Evolutionary conservation across 2,113 vertebrate genomes (phyloP).

Genomic region (Tor tambroides): DNA sequence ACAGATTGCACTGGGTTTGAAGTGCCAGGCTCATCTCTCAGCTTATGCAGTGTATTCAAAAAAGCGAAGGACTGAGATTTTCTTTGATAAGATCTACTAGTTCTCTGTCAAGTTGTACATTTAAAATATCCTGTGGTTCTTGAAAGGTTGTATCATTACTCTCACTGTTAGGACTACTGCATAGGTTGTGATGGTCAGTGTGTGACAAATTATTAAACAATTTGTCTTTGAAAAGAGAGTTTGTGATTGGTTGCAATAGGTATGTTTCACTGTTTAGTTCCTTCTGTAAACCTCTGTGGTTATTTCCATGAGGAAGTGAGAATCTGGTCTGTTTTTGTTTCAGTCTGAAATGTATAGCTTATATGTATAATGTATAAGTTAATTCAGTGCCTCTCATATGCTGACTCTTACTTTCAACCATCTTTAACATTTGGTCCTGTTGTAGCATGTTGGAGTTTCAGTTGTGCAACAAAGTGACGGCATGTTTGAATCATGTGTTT

Average conservation of each 20-base stretch:
- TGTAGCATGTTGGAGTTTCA: conserved; percentile 23
- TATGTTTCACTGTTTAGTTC: not conserved
- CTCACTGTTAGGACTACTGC: not conserved
- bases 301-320: conserved; percentile 21
- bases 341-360: not conserved
- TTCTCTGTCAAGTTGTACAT: not conserved
- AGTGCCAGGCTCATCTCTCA: conserved; percentile 7
- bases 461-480: not conserved
- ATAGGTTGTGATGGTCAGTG: not conserved
- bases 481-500: not conserved
- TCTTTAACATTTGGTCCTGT: not conserved
- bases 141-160: not conserved
- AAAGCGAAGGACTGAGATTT: conserved; percentile 7
- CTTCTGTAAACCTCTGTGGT: not conserved
- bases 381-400: not conserved
- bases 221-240: not conserved
- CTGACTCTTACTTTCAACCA: not conserved
- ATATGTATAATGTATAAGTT: no score
- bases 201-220: not conserved
- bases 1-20: conserved; percentile 39
- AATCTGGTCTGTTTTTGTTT: not conserved
- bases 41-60: not conserved
- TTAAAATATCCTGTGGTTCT: not conserved
- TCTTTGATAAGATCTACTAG: not conserved
- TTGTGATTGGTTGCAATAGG: not conserved